Evolutionary conservation across 2,113 vertebrate species (phyloP).

Genomic region (Odobenus rosmarus): DNA sequence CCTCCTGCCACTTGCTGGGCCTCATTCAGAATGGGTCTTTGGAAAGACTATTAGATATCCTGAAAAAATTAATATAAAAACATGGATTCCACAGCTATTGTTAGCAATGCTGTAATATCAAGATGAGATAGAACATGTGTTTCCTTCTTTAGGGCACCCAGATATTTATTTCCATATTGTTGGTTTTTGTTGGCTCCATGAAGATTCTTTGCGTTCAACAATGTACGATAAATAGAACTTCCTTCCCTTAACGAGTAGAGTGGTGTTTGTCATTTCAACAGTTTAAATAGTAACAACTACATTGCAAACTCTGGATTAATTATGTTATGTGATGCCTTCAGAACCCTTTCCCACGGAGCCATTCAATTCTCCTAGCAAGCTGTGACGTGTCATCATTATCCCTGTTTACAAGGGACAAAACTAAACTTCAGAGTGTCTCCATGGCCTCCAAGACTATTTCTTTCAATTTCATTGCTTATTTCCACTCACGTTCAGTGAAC

Average conservation of each 20-base stretch:
- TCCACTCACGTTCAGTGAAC: background rate
- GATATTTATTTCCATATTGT: background rate
- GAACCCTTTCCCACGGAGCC: background rate
- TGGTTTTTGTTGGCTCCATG: background rate
- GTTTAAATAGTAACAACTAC: conserved; percentile 16
- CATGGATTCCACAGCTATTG: background rate
- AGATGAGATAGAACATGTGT: background rate
- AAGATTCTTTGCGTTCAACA: conserved; percentile 36
- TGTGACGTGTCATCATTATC: background rate
- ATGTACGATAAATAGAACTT: conserved; percentile 38
- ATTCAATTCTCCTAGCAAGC: background rate
- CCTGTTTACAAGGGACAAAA: background rate
- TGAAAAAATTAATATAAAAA: background rate
- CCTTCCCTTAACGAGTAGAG: background rate
- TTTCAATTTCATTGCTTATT: background rate
- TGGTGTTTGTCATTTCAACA: background rate
- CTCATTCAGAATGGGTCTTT: background rate
- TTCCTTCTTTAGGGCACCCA: background rate
- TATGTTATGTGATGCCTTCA: background rate
- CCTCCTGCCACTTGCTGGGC: background rate
- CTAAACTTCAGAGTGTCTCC: background rate
- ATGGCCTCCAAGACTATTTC: background rate
- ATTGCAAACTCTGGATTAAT: background rate
- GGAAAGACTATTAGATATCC: background rate
- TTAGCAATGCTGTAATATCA: background rate